Evolutionary conservation across 2,797 vertebrate species (phyloP), one percentile per base, ranked within the genome.

Genomic region (Cuniculus paca): DNA sequence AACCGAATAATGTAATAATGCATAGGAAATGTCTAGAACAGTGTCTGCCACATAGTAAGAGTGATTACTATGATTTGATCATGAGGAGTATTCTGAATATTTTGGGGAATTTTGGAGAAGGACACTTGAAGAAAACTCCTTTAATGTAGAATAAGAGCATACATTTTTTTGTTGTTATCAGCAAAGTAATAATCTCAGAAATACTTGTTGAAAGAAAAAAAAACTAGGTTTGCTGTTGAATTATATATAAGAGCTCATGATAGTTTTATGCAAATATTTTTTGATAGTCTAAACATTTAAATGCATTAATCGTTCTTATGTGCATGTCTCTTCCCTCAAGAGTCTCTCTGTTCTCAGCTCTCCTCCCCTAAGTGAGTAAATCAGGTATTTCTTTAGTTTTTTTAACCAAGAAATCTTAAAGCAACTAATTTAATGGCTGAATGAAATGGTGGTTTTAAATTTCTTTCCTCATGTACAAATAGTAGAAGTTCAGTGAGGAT

Each of bases 381-480:
- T 31, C 31, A 90, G 45, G 7, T 10, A 70, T 96, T 90, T 95
- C 74, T 92, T 90, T 34, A 87, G 42, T 1, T 95, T 94, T 91
- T 96, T 87, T n/a, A n/a, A 87, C 72, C 34, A 52, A 95, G 75
- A 91, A 92, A 61, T 10, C 56, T 82, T 79, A 13, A 90, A 60
- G 45, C 24, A 56, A 80, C 77, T 42, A 16, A 90, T 88, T 85
- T 81, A 95, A 75, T 72, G 68, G 52, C 80, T 84, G 50, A 94
- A 48, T 63, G 75, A 94, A 77, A 89, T 88, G 34, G 77, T 85
- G 52, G 75, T 78, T 97, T 82, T 75, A 28, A 90, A 80, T 89
- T 91, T 97, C 58, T 70, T 95, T 93, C 90, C 80, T 90, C 45
- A 24, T 97, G 88, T 94, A 85, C 86, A 94, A 80, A 63, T 39